Evolutionary conservation across 2,113 vertebrate species (phyloP), one percentile per base, ranked within the genome.

Genomic region (Globicephala melas): DNA sequence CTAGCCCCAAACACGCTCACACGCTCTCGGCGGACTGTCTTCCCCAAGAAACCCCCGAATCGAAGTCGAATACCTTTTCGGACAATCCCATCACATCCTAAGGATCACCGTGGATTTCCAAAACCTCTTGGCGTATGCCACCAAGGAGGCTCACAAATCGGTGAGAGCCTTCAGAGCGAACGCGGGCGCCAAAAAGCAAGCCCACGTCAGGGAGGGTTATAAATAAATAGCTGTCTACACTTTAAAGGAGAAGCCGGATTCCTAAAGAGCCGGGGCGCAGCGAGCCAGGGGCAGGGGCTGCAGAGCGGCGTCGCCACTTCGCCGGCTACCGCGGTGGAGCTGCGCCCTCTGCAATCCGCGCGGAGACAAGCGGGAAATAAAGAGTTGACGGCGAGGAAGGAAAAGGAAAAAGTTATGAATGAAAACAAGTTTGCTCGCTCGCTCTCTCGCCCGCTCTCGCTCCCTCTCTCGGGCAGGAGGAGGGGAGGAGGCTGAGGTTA

Each of bases 381-480:
- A 97, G 94, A 98, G 96, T 97, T 87, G 97, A 93, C 96, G 74
- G 94, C 71, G 97, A 95, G 98, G 97, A 98, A 98, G 98, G 97
- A 98, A 98, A 98, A 94, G 97, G 97, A 96, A 94, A 98, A 99
- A 99, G 98, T 99, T 99, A 99, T 99, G 99, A 99, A 99, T 99
- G 99, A 99, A 99, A 99, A 99, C 99, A 99, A 98, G 96, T 70
- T 97, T 44, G 50, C 96, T 82, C 90, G n/a, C 95, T 71, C 50
- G 77, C 91, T 47, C 87, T 33, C 82, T 96, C 71, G 14, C 50
- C 96, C 62, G 17, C 55, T 55, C 55, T 47, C 86, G 25, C 82
- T 96, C 71, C 73, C 67, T 38, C 36, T 79, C 77, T 26, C 74
- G 5, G n/a, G 97, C 93, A 95, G 98, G 98, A 97, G 98, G 97